These are phyloP conservation scores for Strix uralensis DNA, from an alignment of 2,113 vertebrate genomes.

Conservation along the genomic window DNA sequence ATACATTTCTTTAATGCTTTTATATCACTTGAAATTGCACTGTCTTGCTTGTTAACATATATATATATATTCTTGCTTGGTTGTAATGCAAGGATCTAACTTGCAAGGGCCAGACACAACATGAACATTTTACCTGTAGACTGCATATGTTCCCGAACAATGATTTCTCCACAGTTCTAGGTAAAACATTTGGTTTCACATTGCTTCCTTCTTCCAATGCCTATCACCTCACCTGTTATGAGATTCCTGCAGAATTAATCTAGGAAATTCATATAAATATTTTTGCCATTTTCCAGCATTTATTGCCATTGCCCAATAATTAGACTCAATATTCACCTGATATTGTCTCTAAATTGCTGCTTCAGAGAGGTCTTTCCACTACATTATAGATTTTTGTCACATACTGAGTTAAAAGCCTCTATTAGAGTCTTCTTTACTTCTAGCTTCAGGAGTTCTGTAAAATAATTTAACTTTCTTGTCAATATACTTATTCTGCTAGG, in stretches of 20 bases:
- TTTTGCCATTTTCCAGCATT: not conserved
- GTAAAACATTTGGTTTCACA: not conserved
- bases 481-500: slow-evolving; percentile 29
- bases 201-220: not conserved
- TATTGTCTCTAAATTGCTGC: not conserved
- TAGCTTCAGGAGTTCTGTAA: slow-evolving; percentile 27
- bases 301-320: not conserved
- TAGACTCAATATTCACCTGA: not conserved
- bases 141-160: not conserved
- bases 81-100: not conserved
- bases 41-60: not conserved
- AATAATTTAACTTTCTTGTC: slow-evolving; percentile 53
- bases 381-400: slow-evolving; percentile 44
- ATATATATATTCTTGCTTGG: not conserved
- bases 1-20: not conserved
- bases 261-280: not conserved
- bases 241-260: not conserved
- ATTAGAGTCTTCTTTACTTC: slow-evolving; percentile 1
- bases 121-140: not conserved
- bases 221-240: not conserved
- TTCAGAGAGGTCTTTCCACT: not conserved
- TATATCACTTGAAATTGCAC: not conserved
- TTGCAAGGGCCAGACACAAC: not conserved
- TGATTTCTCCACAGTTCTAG: not conserved
- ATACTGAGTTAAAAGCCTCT: slow-evolving; percentile 41